Conservation (phyloP, 2,113 vertebrate species). For the Uria aalge region DNA sequence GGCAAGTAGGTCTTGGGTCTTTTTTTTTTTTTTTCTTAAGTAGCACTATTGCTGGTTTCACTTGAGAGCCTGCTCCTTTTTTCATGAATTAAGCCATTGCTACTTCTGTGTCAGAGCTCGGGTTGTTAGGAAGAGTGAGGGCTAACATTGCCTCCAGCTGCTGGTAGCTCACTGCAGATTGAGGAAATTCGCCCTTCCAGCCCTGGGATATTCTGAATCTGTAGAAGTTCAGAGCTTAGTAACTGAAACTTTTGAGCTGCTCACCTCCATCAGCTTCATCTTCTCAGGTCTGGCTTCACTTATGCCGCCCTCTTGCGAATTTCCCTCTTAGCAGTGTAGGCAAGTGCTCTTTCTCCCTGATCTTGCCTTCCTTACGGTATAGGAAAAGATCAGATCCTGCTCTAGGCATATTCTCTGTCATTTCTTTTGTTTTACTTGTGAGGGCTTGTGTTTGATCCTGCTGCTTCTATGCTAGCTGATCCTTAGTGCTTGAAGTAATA, state of each 20-base stretch:
- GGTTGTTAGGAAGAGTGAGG: not conserved
- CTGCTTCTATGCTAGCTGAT: not conserved
- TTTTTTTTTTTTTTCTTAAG: not conserved
- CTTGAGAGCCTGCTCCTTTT: not conserved
- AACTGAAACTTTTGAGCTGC: not conserved
- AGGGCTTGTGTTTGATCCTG: not conserved
- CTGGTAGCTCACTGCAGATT: not conserved
- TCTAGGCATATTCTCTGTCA: not conserved
- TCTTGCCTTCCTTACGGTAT: not conserved
- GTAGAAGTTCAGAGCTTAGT: not conserved
- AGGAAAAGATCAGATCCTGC: not conserved
- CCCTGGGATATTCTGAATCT: not conserved
- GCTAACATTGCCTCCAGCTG: not conserved
- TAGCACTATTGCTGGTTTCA: not conserved
- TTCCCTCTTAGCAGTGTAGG: not conserved
- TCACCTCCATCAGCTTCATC: not conserved
- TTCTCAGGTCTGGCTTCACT: not conserved
- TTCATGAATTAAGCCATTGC: not conserved
- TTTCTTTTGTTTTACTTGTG: not conserved
- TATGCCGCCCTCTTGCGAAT: not conserved
- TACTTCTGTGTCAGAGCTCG: not conserved
- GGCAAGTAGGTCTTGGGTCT: not conserved
- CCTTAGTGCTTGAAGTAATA: not conserved
- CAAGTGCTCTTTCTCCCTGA: not conserved
- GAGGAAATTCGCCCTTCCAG: not conserved